Evolutionary conservation across 1,140 invertebrate species (phyloP).

Genomic region (Orussus abietinus): DNA sequence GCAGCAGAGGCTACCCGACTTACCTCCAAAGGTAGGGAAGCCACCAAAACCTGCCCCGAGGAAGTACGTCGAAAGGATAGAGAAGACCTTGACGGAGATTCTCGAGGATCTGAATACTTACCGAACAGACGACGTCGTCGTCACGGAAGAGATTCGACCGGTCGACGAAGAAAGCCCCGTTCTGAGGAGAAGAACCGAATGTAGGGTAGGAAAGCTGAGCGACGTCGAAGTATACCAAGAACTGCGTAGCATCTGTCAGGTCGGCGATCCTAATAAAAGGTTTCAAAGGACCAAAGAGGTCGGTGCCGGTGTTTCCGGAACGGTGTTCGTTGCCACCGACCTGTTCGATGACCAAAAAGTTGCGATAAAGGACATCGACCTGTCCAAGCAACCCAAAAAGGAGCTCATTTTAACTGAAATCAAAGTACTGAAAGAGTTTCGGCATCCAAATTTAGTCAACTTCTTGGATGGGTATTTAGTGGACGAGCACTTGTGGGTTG

Average conservation of each 20-base stretch:
- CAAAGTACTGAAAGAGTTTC: conserved; percentile 86
- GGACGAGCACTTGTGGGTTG: conserved; percentile 88
- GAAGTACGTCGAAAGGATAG: conserved; percentile 37
- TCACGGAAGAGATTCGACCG: conserved; percentile 13
- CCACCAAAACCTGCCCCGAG: conserved; percentile 46
- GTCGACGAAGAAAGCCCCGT: conserved; percentile 43
- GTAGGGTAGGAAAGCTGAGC: conserved; percentile 54
- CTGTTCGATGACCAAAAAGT: conserved; percentile 73
- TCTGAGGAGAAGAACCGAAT: conserved; percentile 50
- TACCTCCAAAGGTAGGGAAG: conserved; percentile 37
- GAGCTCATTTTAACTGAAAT: conserved; percentile 95
- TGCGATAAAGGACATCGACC: conserved; percentile 94
- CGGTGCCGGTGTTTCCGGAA: conserved; percentile 85
- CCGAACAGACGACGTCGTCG: conserved; percentile 25
- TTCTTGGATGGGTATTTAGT: conserved; percentile 90
- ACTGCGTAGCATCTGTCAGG: conserved; percentile 73
- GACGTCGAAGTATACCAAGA: conserved; percentile 86
- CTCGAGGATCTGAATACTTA: conserved; percentile 39
- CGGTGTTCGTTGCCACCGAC: conserved; percentile 87
- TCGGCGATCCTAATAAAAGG: conserved; percentile 70
- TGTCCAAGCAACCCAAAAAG: conserved; percentile 90
- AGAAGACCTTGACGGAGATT: conserved; percentile 54
- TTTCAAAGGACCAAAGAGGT: conserved; percentile 84
- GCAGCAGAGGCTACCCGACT: conserved; percentile 27
- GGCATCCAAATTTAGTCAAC: conserved; percentile 96